Percentiles rank a stretch among this genome's conserved stretches.
phyloP scores from a whole-genome alignment of 2,888 invertebrate genomes.

The Phalera bucephala region DNA sequence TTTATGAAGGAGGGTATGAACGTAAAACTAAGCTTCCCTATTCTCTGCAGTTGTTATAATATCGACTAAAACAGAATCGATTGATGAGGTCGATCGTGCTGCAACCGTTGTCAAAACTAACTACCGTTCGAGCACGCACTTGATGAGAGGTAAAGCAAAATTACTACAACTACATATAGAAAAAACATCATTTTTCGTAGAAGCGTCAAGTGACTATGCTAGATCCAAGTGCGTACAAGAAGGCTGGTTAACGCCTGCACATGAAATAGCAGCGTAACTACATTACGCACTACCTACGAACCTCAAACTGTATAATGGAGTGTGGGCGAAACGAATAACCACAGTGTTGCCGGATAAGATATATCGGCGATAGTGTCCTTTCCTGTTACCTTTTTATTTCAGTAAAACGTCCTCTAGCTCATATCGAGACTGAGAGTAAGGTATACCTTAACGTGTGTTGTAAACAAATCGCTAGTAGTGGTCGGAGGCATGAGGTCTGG shows the following conservation, averaged over 20 bases:
- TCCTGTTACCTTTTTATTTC: too few species aligned
- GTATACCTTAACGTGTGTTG: not conserved
- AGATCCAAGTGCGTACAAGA: constrained; percentile 29
- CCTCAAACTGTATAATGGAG: constrained; percentile 16
- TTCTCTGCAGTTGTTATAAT: constrained; percentile 18
- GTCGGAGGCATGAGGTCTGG: constrained; percentile 4
- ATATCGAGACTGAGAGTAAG: not conserved
- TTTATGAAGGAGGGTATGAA: constrained; percentile 14
- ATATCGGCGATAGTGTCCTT: too few species aligned
- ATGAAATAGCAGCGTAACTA: constrained; percentile 31
- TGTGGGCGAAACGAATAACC: constrained; percentile 26
- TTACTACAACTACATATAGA: constrained; percentile 24
- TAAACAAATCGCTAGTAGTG: too few species aligned
- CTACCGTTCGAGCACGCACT: constrained; percentile 29
- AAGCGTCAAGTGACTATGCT: constrained; percentile 29
- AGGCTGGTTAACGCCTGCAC: constrained; percentile 12
- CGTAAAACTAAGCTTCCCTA: constrained; percentile 20
- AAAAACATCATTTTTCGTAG: constrained; percentile 17
- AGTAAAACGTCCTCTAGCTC: constrained; percentile 1
- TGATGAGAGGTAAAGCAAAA: constrained; percentile 22
- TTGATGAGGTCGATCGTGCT: constrained; percentile 30
- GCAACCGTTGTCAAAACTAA: constrained; percentile 14
- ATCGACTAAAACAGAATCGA: constrained; percentile 32
- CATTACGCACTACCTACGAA: constrained; percentile 33
- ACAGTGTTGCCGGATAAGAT: too few species aligned